These are phyloP conservation scores for Brachionus paranguensis DNA, from an alignment of 1,140 invertebrate genomes.

Conservation along the genomic window DNA sequence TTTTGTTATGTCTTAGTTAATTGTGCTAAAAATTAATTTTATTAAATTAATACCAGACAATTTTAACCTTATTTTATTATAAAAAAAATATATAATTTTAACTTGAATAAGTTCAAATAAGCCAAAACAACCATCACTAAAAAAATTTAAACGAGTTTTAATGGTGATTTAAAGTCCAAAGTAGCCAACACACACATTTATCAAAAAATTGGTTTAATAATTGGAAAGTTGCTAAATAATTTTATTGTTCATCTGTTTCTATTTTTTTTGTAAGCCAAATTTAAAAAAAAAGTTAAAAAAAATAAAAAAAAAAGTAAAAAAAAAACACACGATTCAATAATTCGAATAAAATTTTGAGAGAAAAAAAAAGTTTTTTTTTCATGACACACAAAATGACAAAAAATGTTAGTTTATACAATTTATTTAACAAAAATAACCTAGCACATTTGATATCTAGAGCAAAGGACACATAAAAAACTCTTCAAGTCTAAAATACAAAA, in stretches of 20 bases:
- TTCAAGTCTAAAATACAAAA: neutral
- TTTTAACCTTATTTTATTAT: neutral
- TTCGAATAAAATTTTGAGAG: neutral
- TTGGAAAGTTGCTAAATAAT: slow-evolving; percentile 12
- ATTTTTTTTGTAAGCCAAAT: neutral
- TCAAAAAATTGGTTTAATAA: neutral
- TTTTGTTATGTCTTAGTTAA: too few relatives aligned
- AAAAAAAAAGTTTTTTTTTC: too few relatives aligned
- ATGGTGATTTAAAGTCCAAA: neutral
- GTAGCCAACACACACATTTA: neutral
- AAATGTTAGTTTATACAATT: neutral
- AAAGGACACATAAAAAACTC: neutral
- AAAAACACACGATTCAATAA: neutral
- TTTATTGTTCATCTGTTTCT: neutral
- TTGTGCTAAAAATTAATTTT: too few relatives aligned
- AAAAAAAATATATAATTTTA: neutral
- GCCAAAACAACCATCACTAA: neutral
- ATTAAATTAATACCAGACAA: too few relatives aligned
- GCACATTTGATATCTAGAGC: neutral
- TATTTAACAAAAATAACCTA: neutral
- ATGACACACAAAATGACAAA: neutral
- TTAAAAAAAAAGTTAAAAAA: neutral
- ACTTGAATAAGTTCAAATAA: neutral
- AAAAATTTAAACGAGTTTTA: neutral
- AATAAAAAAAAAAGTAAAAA: neutral